These are phyloP conservation scores for Leistus spinibarbis DNA, from an alignment of 2,888 invertebrate genomes.

Conservation along the genomic window DNA sequence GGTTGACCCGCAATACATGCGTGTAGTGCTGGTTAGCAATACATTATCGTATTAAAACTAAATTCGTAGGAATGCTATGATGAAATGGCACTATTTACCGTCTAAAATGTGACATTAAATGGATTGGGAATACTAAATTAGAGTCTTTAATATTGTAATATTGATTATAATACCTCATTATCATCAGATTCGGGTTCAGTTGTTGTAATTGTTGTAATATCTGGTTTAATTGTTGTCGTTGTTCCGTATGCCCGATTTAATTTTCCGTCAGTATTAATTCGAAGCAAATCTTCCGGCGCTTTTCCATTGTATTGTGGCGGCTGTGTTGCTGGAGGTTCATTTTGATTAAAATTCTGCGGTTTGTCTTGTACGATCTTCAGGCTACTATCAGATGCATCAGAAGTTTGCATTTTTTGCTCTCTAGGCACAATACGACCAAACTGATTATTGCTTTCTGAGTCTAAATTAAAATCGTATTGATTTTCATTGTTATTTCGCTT, in stretches of 20 bases:
- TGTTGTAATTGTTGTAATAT: neutral
- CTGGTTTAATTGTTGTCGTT: neutral
- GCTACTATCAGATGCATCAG: neutral
- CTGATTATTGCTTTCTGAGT: slow-evolving; percentile 1
- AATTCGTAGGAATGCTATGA: too few species aligned
- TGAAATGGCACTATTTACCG: too few species aligned
- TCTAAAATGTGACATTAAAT: too few species aligned
- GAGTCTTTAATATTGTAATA: too few species aligned
- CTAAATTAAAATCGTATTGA: neutral
- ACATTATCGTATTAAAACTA: too few species aligned
- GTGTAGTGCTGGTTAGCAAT: too few species aligned
- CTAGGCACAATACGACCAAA: neutral
- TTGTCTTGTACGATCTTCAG: too few species aligned
- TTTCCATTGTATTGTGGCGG: slow-evolving; percentile 5
- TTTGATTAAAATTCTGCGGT: neutral
- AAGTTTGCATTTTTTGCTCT: neutral
- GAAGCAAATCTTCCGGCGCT: neutral
- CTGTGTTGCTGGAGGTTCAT: slow-evolving; percentile 5
- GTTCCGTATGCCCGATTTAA: too few species aligned
- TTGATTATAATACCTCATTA: neutral
- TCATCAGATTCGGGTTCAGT: neutral
- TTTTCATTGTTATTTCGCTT: neutral
- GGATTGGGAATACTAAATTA: too few species aligned
- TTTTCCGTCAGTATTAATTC: neutral
- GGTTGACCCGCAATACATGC: too few species aligned